phyloP scores from a whole-genome alignment of 2,113 vertebrate species.

The Carlito syrichta region DNA sequence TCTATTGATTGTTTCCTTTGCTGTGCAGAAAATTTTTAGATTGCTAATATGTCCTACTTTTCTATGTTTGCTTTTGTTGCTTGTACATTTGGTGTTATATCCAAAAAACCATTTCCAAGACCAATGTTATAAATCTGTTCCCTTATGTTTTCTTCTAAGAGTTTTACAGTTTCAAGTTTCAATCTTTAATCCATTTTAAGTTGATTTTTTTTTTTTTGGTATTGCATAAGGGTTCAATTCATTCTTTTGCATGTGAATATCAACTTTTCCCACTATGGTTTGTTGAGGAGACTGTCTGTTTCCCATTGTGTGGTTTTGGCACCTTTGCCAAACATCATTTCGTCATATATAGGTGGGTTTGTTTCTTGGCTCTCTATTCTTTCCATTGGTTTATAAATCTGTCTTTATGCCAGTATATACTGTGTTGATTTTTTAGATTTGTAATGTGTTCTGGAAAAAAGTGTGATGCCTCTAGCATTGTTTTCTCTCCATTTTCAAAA shows the following conservation, averaged over 20 bases:
- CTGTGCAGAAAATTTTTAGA: background rate
- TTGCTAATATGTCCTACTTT: background rate
- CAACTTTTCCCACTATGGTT: background rate
- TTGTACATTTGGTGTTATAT: background rate
- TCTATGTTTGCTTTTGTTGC: background rate
- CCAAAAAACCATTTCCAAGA: background rate
- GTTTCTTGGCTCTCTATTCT: background rate
- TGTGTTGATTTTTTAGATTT: background rate
- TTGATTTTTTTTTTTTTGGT: background rate
- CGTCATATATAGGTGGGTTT: background rate
- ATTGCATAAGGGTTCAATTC: background rate
- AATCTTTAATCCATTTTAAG: background rate
- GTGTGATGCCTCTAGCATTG: background rate
- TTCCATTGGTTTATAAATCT: background rate
- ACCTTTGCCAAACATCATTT: background rate
- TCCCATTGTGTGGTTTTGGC: background rate
- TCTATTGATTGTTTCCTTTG: background rate
- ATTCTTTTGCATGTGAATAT: background rate
- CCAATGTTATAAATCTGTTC: background rate
- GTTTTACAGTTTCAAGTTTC: background rate
- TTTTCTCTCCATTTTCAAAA: background rate
- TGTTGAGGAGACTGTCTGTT: background rate
- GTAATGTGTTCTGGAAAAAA: conserved; percentile 19
- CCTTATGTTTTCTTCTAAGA: background rate
- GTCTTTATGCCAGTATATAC: background rate